Evolutionary conservation across 2,113 vertebrate genomes (phyloP), one percentile per base, ranked within the genome.

Genomic region (Urocynchramus pylzowi): DNA sequence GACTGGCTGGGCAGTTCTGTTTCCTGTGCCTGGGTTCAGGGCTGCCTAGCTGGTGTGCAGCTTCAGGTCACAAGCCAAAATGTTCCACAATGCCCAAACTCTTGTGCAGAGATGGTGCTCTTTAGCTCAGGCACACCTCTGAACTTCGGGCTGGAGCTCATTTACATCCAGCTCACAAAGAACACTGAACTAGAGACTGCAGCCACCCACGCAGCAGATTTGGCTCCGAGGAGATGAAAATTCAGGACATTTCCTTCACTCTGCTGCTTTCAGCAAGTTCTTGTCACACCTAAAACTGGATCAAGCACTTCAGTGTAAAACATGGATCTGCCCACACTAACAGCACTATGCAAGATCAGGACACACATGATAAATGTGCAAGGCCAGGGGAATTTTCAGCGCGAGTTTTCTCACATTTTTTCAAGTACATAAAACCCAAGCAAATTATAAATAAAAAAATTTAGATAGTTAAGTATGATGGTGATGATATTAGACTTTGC

Each of bases 1-100:
- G 52, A 92, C 50, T 59, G 88, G 81, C 95, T 91, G 90, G 95
- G 94, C 95, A 97, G 91, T 75, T 89, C 94, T 84, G 33, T 63
- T 18, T 18, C 0, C 0, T 21, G 45, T 42, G 31, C 76, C 31
- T 17, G 39, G 50, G 60, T 22, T 78, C 60, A 42, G 80, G 33
- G 54, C 39, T 84, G 45, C 56, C 70, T 53, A 30, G 49, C 37
- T 28, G 45, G 6, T 10, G 33, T 1, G 19, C 44, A 24, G 49
- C 44, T 85, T 52, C 3, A 0, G 27, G 31, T 21, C 2, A 0
- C 37, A 47, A 44, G 13, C 20, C 53, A 19, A 67, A 69, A n/a
- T 8, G 41, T 37, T 37, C 57, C 26, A n/a, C n/a, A n/a, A 7
- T 9, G 35, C 54, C 84, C 84, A 78, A 52, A 61, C 31, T 35